A percentile compares a stretch with the other conserved stretches of the same genome.
phyloP scores from a whole-genome alignment of 2,797 vertebrate species.

The Momotus momota region DNA sequence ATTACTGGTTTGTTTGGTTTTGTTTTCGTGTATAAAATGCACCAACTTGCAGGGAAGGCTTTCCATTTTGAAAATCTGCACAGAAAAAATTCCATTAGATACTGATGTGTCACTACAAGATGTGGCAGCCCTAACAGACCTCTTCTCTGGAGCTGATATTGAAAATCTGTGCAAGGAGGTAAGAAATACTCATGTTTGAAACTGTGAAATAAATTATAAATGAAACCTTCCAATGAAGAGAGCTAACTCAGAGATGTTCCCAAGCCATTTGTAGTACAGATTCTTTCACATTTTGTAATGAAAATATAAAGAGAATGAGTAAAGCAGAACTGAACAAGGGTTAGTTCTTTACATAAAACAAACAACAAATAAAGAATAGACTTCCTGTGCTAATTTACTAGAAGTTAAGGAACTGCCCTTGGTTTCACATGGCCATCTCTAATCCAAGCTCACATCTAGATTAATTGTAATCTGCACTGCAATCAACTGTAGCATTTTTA shows the following conservation, averaged over 20 bases:
- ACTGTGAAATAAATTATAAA: background rate
- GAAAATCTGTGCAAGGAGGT: slow-evolving; percentile 96
- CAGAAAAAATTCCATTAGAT: slow-evolving; percentile 82
- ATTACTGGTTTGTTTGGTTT: background rate
- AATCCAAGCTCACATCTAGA: background rate
- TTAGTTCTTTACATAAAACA: background rate
- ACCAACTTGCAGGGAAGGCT: slow-evolving; percentile 83
- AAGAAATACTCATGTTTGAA: slow-evolving; percentile 10
- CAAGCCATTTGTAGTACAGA: background rate
- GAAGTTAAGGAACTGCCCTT: background rate
- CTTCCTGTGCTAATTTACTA: background rate
- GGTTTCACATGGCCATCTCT: background rate
- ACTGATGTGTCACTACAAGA: slow-evolving; percentile 84
- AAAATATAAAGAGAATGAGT: background rate
- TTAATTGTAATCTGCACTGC: background rate
- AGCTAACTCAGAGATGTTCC: background rate
- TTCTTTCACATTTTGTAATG: background rate
- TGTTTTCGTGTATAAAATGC: background rate
- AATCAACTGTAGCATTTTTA: background rate
- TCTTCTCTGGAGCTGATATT: slow-evolving; percentile 94
- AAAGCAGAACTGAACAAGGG: background rate
- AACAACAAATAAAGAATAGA: background rate
- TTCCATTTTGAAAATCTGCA: slow-evolving; percentile 86
- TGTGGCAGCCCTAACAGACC: slow-evolving; percentile 80
- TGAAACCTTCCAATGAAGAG: background rate